phyloP scores from a whole-genome alignment of 1,140 invertebrate genomes.

The Fopius arisanus region DNA sequence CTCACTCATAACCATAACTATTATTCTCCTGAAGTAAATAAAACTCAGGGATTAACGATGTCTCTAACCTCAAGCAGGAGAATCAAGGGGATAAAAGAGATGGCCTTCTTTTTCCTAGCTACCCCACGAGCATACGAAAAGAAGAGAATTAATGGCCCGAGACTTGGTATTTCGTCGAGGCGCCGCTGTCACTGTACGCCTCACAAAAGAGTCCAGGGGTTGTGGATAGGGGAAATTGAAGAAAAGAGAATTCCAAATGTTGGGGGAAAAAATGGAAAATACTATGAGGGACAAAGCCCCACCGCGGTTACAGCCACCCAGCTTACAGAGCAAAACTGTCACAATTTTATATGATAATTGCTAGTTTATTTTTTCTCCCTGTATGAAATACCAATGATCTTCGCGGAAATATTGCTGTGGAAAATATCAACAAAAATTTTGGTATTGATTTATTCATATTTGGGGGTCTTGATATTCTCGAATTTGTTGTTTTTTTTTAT shows the following conservation, averaged over 20 bases:
- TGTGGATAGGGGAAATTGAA: neutral
- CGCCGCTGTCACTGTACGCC: conserved; percentile 9
- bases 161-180: conserved; percentile 22
- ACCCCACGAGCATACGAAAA: conserved; percentile 13
- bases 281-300: conserved; percentile 5
- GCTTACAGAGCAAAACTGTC: neutral
- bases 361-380: neutral
- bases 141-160: conserved; percentile 31
- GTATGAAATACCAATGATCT: too few species aligned
- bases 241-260: neutral
- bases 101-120: neutral
- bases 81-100: neutral
- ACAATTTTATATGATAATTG: conserved; percentile 18
- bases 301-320: neutral
- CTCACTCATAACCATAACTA: neutral
- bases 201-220: neutral
- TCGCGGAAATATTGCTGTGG: too few species aligned
- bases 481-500: neutral
- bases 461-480: neutral
- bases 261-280: neutral
- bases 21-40: neutral
- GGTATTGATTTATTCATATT: neutral
- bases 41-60: conserved; percentile 30
- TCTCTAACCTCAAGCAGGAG: conserved; percentile 9
- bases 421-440: too few species aligned